Evolutionary conservation across 2,797 vertebrate species (phyloP), one percentile per base, ranked within the genome.

Genomic region (Anguilla obscura): DNA sequence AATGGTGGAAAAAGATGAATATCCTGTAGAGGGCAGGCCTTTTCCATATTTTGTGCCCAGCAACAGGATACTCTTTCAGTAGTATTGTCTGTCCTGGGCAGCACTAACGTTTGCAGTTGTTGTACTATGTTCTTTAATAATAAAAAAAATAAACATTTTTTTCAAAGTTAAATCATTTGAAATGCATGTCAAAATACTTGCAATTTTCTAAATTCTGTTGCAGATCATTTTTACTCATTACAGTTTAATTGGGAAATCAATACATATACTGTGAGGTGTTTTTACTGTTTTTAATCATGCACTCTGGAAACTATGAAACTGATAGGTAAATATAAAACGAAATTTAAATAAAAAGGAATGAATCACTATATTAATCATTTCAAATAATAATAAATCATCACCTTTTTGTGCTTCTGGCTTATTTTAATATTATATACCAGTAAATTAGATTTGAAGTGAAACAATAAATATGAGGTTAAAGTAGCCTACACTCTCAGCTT

Each of bases 1-100:
- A 63, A 58, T 24, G 69, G 69, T 71, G 87, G 40, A 21, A 40
- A 56, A n/a, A 79, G 45, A 85, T n/a, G 16, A 71, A 80, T 74
- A 74, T 69, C 94, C 93, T 94, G 92, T 89, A 94, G 93, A 92
- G 92, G 92, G 94, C 93, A 93, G 91, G 92, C 79, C 90, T 83
- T 90, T 89, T 90, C 91, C 90, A 88, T 83, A 58, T 84, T 52
- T 7, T 58, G 52, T 54, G 83, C 27, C 10, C n/a, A 56, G 85
- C 30, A 52, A 74, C 33, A 33, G 58, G 3, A 40, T 14, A 63
- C 14, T 85, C 10, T 21, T 21, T 3, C 36, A 6, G 5, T n/a
- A 21, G 48, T 66, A n/a, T 21, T 48, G 36, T 48, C 85, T 40
- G 9, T n/a, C 10, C 30, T 85, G 16, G 21, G 76, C 36, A 80